Evolutionary conservation across 2,113 vertebrate genomes (phyloP), one percentile per base, ranked within the genome.

Genomic region (Oryzias melastigma): DNA sequence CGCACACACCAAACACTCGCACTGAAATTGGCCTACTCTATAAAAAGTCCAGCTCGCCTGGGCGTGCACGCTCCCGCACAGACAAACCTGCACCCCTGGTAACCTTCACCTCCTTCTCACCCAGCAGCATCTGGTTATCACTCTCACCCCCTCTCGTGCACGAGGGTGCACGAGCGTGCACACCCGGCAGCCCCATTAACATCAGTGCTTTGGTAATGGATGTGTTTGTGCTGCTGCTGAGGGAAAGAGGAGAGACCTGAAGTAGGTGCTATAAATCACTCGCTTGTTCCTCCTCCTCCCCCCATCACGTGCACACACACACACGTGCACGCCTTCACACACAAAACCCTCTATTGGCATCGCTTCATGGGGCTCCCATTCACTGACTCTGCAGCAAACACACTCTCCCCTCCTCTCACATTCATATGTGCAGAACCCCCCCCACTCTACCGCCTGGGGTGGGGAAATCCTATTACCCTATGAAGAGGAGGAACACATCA

Each of bases 181-280:
- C 71, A 69, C 70, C 65, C 79, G 65, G 59, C 73, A 81, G 72
- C 71, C 68, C 88, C 83, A 89, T 90, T 89, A 90, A 82, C 85
- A 86, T 82, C 85, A 85, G 80, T 82, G 78, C 85, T 89, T 90
- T 86, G 77, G 87, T 90, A 91, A 91, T 92, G 88, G 83, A 90
- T 91, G 88, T 90, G 85, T 87, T 89, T 85, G 88, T 47, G 68
- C 76, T 71, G 85, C 81, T 91, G 84, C 88, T 85, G 78, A 87
- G 87, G 85, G 80, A 89, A 83, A 85, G 73, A 86, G 84, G 81
- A 85, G 85, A 80, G 75, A 81, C 79, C 85, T 75, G 70, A 82
- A 87, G 85, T 86, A 85, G 83, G 78, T 80, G 85, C 83, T 88
- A 91, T 91, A 92, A 91, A 92, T 91, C 89, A 90, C 84, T 70